Base-by-base conservation (phyloP, 2,888 invertebrate species). In the Leucophora obtusa region DNA sequence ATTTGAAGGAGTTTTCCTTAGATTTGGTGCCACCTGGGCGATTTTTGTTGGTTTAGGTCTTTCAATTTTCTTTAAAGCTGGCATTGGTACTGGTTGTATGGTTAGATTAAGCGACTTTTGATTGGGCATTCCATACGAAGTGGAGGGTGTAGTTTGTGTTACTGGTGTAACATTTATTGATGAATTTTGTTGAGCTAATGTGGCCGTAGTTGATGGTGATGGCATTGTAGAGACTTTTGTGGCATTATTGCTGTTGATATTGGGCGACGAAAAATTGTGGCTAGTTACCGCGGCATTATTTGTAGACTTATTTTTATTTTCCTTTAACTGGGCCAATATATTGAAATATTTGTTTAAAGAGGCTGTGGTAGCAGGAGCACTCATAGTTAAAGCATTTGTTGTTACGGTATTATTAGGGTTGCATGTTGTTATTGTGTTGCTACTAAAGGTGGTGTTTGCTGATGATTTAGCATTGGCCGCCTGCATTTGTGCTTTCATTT, bases 401-500 rank as follows among this genome's bases (percentile, higher is more conserved):
- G 83, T 82, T 68, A 80, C 83, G 8, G 79, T 43, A 59, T 38
- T 74, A 15, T 63, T 75, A 43, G 63, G 9, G 80, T 47, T 43
- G 83, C 65, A 60, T 24, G 78, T 38, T 28, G 54, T 77, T 59
- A 59, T 87, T 85, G 69, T 65, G 28, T 28, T 28, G 28, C 28
- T 28, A 28, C 28, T 28, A 7, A 28, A 28, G 63, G 69, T 62
- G 38, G 21, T 54, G 21, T 14, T 14, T n/a, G 28, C 53, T n/a
- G 65, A 60, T 8, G 38, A 33, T 76, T 83, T 83, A 65, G 33
- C 83, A 63, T 74, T 84, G n/a, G 69, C 78, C 74, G 92, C 92
- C 86, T 92, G 92, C 83, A 93, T 92, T 35, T 94, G 93, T 91
- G 89, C 87, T 82, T 96, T 96, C 92, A 95, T 94, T 90, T 96